Evolutionary conservation across 2,888 invertebrate species (phyloP).

Genomic region (Tillus elongatus): DNA sequence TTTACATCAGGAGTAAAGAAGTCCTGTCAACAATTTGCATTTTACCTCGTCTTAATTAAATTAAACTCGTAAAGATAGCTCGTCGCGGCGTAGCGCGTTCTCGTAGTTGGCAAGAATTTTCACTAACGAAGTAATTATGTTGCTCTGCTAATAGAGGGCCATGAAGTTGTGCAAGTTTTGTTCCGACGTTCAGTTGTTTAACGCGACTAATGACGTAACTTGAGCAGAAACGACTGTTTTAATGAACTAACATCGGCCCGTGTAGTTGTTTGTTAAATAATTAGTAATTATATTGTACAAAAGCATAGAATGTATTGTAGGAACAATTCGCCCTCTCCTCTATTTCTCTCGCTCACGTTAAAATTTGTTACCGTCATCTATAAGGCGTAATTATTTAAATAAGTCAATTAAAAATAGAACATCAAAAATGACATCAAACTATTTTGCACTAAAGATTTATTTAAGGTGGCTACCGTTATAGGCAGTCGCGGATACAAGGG

Average conservation of each 20-base stretch:
- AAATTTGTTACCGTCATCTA: too few species aligned
- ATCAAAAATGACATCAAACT: too few species aligned
- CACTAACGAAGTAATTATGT: slow-evolving; percentile 43
- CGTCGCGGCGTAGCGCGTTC: too few species aligned
- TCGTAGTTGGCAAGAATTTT: slow-evolving; percentile 41
- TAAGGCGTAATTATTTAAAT: too few species aligned
- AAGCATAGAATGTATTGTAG: too few species aligned
- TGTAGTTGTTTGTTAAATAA: slow-evolving; percentile 27
- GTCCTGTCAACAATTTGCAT: slow-evolving; percentile 36
- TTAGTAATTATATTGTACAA: slow-evolving; percentile 27
- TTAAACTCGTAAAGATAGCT: slow-evolving; percentile 38
- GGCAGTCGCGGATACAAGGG: too few species aligned
- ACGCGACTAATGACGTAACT: slow-evolving; percentile 64
- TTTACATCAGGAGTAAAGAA: slow-evolving; percentile 31
- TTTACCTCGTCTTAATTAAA: slow-evolving; percentile 40
- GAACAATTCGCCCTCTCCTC: too few species aligned
- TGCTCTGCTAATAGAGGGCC: slow-evolving; percentile 38
- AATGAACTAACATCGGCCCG: slow-evolving; percentile 32
- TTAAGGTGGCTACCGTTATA: too few species aligned
- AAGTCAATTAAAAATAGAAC: too few species aligned
- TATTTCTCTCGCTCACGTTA: too few species aligned
- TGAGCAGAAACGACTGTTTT: slow-evolving; percentile 70
- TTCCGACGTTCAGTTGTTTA: slow-evolving; percentile 39
- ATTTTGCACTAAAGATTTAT: too few species aligned
- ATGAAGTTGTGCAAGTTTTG: slow-evolving; percentile 37